Evolutionary conservation across 1,140 invertebrate species (phyloP), one percentile per base, ranked within the genome.

Genomic region (Leptinotarsa defecta): DNA sequence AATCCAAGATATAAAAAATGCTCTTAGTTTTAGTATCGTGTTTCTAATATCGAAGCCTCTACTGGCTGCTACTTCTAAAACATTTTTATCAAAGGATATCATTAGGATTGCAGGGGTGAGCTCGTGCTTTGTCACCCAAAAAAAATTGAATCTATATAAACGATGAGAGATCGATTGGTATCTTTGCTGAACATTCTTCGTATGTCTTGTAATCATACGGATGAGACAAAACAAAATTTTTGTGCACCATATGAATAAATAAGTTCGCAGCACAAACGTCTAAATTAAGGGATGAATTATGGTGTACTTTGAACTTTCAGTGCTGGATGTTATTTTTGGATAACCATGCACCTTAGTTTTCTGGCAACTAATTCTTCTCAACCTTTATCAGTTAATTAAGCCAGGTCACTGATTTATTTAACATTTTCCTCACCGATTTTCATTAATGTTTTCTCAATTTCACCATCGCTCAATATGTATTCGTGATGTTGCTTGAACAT

Each of bases 1-100:
- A 68, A 68, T 34, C 24, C 13, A 8, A 24, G 20, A 65, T 4
- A 27, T 24, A 34, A 43, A 68, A 68, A 34, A 68, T 27, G 65
- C 65, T 68, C 65, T 27, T 68, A 68, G 65, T 68, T 68, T 68
- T 24, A 68, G 65, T 34, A 68, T 68, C 43, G 65, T 68, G 65
- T 68, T 68, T 68, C 65, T 68, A 27, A 68, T 68, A 43, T 68
- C 43, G 20, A 24, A n/a, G 65, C 65, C 65, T 24, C 4, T 24
- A 24, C 8, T 34, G 65, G 65, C 65, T 34, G 65, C 65, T 68
- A 68, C 27, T n/a, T 68, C 17, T 68, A 4, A 19, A n/a, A 68
- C 65, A 17, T 24, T 68, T 68, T 68, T n/a, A 27, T 68, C 43
- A 6, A 68, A 27, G 24, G 65, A 17, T 34, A 22, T 24, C 27